A percentile compares a stretch with the other conserved stretches of the same genome.
Evolutionary conservation across 2,888 invertebrate genomes (phyloP).

Genomic region (Chaetogeoica ovagalla): DNA sequence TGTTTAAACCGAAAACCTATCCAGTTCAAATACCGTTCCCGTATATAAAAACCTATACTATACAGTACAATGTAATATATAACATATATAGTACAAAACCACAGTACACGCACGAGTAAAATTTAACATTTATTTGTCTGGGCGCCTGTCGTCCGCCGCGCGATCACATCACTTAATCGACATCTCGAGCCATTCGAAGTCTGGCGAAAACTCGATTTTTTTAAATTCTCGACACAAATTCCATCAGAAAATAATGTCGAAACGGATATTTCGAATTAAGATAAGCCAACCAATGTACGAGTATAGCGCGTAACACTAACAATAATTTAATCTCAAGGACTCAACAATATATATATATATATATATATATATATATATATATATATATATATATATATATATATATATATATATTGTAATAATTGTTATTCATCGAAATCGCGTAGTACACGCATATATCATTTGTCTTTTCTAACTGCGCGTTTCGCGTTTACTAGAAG

Average conservation of each 20-base stretch:
- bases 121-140: constrained; percentile 46
- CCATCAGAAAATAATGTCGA: constrained; percentile 23
- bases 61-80: too few relatives aligned
- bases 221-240: constrained; percentile 22
- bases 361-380: too few relatives aligned
- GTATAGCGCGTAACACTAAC: not conserved
- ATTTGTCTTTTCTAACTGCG: too few relatives aligned
- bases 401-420: too few relatives aligned
- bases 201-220: constrained; percentile 36
- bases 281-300: constrained; percentile 6
- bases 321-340: not conserved
- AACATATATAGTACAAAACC: not conserved
- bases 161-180: constrained; percentile 42
- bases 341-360: not conserved
- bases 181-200: constrained; percentile 13
- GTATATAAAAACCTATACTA: too few relatives aligned
- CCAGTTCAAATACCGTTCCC: too few relatives aligned
- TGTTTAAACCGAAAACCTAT: too few relatives aligned
- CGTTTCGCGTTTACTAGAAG: too few relatives aligned
- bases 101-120: not conserved
- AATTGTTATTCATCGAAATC: too few relatives aligned
- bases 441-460: too few relatives aligned
- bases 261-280: constrained; percentile 34
- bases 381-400: too few relatives aligned
- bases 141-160: constrained; percentile 48